Percentiles rank a stretch among this genome's conserved stretches.
Conservation (phyloP, 2,888 invertebrate genomes). For the Drosophila recens region DNA sequence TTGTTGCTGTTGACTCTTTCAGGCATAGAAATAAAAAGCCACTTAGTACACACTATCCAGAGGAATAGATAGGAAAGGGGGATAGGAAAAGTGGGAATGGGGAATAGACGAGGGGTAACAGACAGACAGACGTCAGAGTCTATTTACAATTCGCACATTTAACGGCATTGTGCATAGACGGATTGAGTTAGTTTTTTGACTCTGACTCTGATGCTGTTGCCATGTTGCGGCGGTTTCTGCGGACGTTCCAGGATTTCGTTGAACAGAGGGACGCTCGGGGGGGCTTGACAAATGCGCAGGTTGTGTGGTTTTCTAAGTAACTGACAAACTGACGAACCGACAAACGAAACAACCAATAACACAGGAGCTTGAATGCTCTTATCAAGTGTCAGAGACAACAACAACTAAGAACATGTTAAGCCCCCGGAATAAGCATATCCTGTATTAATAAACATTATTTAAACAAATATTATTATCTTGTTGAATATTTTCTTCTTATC, state of each 20-base stretch:
- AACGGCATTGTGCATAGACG: conserved; percentile 49
- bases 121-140: conserved; percentile 44
- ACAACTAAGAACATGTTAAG: not conserved
- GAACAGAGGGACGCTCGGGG: not conserved
- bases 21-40: conserved; percentile 66
- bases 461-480: not conserved
- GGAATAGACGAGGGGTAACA: not conserved
- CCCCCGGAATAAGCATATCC: not conserved
- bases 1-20: conserved; percentile 54
- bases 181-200: conserved; percentile 59
- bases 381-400: not conserved
- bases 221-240: conserved; percentile 13
- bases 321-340: conserved; percentile 5
- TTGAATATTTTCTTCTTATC: too few species aligned
- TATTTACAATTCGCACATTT: conserved; percentile 69
- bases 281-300: conserved; percentile 6
- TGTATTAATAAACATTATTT: not conserved
- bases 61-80: not conserved
- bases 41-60: conserved; percentile 52
- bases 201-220: conserved; percentile 21
- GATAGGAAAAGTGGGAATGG: not conserved
- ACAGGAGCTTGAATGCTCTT: not conserved
- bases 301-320: conserved; percentile 21
- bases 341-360: not conserved
- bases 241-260: conserved; percentile 14